Conservation (phyloP, 2,797 vertebrate genomes). For the Paramormyrops hopkinsi region DNA sequence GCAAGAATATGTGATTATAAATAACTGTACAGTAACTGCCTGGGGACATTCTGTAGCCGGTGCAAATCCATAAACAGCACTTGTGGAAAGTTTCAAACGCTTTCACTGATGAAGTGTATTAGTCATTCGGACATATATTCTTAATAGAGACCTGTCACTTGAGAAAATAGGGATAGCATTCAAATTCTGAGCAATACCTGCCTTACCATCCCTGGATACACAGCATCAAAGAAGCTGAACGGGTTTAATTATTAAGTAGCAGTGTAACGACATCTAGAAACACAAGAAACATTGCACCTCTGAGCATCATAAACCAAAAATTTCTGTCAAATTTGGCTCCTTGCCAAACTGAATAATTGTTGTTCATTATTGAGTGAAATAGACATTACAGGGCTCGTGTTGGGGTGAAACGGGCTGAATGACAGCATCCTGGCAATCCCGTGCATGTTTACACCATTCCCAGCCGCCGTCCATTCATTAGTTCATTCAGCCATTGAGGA, state of each 20-base stretch:
- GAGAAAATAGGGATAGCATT: slow-evolving; percentile 1
- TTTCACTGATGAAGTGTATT: slow-evolving; percentile 4
- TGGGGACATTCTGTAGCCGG: not conserved
- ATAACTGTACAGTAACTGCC: not conserved
- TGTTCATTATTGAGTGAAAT: slow-evolving; percentile 15
- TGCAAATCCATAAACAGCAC: slow-evolving; percentile 5
- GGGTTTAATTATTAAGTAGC: not conserved
- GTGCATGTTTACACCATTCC: slow-evolving; percentile 4
- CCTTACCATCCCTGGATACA: not conserved
- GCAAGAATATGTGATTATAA: not conserved
- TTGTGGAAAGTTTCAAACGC: slow-evolving; percentile 5
- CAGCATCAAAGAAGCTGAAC: not conserved
- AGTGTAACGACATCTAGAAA: not conserved
- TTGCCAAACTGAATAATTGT: not conserved
- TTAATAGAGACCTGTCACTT: slow-evolving; percentile 7
- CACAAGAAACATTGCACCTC: not conserved
- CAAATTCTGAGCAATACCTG: not conserved
- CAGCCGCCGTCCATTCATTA: not conserved
- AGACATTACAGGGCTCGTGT: not conserved
- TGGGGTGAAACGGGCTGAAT: not conserved
- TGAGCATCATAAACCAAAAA: not conserved
- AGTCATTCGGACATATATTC: not conserved
- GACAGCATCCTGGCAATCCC: slow-evolving; percentile 1
- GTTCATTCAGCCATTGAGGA: not conserved
- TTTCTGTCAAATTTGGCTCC: not conserved